Percentiles rank a stretch among this genome's conserved stretches.
These are phyloP conservation scores for Spongilla lacustris DNA, from an alignment of 37 sponge, comb jelly and placozoan species.

Conservation along the genomic window DNA sequence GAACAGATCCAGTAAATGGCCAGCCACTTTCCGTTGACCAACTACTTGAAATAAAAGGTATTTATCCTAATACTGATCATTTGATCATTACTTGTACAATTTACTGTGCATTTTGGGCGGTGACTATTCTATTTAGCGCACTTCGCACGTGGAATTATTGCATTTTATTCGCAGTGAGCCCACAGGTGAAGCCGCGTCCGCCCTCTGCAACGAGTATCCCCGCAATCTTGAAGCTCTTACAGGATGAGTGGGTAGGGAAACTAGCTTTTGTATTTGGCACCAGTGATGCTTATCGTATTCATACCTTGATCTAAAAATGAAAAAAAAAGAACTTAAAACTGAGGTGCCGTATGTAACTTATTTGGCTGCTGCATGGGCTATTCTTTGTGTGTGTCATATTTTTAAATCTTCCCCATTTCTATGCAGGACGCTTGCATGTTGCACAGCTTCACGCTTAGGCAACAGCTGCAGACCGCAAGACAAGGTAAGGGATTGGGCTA, in stretches of 20 bases:
- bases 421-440: slow-evolving; percentile 95
- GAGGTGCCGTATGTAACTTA: not conserved
- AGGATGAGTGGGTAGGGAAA: slow-evolving; percentile 93
- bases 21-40: slow-evolving; percentile 88
- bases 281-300: slow-evolving; percentile 10
- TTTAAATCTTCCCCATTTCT: not conserved
- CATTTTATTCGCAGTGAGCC: slow-evolving; percentile 49
- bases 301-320: not conserved
- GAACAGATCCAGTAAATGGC: slow-evolving; percentile 94
- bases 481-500: slow-evolving; percentile 63
- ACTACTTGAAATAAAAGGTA: slow-evolving; percentile 88
- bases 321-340: not conserved
- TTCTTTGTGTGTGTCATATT: not conserved
- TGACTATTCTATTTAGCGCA: not conserved
- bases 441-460: slow-evolving; percentile 95
- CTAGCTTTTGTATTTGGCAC: not conserved
- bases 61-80: not conserved
- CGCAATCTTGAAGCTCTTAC: slow-evolving; percentile 96
- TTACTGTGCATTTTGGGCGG: not conserved
- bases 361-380: not conserved
- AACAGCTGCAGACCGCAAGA: slow-evolving; percentile 97
- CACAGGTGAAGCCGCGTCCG: slow-evolving; percentile 91
- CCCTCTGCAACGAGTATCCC: slow-evolving; percentile 99
- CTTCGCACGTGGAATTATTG: not conserved
- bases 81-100: not conserved